These are phyloP conservation scores for Bubalus kerabau DNA, from an alignment of 2,113 vertebrate species.

Conservation along the genomic window DNA sequence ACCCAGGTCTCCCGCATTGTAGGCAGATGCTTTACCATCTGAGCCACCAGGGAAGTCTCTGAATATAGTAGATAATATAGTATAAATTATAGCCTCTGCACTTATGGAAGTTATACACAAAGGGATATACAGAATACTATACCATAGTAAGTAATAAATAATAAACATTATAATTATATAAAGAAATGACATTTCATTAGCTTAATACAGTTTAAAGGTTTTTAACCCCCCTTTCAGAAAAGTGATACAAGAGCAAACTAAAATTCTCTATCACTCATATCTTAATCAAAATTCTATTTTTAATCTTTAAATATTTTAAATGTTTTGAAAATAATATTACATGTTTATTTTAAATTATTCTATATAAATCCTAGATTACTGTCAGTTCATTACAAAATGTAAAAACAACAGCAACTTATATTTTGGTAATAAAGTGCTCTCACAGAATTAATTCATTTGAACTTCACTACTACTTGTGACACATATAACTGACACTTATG, in stretches of 20 bases:
- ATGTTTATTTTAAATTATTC: conserved; percentile 23
- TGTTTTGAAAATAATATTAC: neutral
- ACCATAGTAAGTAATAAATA: neutral
- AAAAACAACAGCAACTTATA: neutral
- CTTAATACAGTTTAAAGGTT: conserved; percentile 20
- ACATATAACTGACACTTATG: neutral
- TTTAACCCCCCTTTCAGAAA: conserved; percentile 6
- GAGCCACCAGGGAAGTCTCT: neutral
- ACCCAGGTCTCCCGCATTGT: no score
- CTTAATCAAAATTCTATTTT: neutral
- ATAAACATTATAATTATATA: neutral
- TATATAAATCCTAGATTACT: neutral
- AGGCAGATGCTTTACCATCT: no score
- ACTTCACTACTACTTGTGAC: neutral
- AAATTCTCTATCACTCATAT: neutral
- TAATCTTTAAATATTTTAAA: neutral
- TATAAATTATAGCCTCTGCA: neutral
- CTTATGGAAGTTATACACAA: neutral
- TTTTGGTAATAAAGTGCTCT: neutral
- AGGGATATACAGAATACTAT: neutral
- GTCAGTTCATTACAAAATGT: neutral
- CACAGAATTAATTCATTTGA: neutral
- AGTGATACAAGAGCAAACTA: neutral
- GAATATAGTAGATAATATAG: neutral
- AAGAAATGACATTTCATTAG: neutral